phyloP scores from a whole-genome alignment of 2,888 invertebrate species.

The Agrochola circellaris region DNA sequence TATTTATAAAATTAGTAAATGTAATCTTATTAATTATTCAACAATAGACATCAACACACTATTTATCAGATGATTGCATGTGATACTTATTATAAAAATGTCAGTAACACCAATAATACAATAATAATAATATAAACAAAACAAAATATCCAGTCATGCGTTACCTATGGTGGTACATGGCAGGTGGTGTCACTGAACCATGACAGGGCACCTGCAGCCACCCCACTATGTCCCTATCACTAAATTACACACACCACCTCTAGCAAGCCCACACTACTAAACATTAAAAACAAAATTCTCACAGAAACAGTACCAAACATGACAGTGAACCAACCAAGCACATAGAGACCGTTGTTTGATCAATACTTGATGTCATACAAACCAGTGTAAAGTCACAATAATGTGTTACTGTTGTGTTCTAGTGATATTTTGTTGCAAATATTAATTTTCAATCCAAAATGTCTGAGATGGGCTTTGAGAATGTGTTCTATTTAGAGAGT shows the following conservation, averaged over 20 bases:
- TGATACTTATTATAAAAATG: slow-evolving; percentile 38
- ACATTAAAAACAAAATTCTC: slow-evolving; percentile 70
- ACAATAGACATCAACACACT: slow-evolving; percentile 4
- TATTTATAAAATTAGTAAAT: slow-evolving; percentile 20
- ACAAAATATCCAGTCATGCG: slow-evolving; percentile 79
- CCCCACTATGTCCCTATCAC: slow-evolving; percentile 79
- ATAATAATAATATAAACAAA: slow-evolving; percentile 70
- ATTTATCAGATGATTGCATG: slow-evolving; percentile 4
- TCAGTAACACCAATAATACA: slow-evolving; percentile 47
- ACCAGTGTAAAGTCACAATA: slow-evolving; percentile 77
- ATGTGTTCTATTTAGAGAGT: slow-evolving; percentile 90
- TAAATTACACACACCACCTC: slow-evolving; percentile 74
- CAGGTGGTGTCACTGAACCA: slow-evolving; percentile 85
- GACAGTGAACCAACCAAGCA: slow-evolving; percentile 64
- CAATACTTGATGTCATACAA: slow-evolving; percentile 83
- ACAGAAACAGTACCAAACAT: slow-evolving; percentile 67
- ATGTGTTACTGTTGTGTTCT: slow-evolving; percentile 78
- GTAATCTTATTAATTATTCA: slow-evolving; percentile 11
- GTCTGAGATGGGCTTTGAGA: slow-evolving; percentile 89
- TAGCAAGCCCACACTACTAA: slow-evolving; percentile 69
- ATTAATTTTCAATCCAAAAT: slow-evolving; percentile 76
- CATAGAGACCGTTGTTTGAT: slow-evolving; percentile 88
- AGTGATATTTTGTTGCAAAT: slow-evolving; percentile 70
- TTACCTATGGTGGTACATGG: slow-evolving; percentile 74
- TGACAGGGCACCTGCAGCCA: slow-evolving; percentile 85